Evolutionary conservation across 2,888 invertebrate species (phyloP), one percentile per base, ranked within the genome.

Genomic region (Lepidochrysops patricia): DNA sequence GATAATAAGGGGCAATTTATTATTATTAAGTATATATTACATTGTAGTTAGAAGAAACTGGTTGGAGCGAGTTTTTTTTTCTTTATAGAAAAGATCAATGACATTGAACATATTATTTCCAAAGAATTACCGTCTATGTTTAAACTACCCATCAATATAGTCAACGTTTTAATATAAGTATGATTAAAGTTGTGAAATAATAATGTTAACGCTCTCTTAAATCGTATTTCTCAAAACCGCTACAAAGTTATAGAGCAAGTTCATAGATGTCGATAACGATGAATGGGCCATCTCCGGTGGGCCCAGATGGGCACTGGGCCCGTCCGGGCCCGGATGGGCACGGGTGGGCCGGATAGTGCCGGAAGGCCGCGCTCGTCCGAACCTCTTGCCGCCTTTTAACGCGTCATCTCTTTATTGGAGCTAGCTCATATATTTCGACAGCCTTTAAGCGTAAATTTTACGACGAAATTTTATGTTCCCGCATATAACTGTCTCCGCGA

Each of bases 251-350:
- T 34, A 12, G 50, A 25, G 29, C 23, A 26, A 58, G 60, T 54
- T 37, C 61, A 60, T 58, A 64, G 54, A 62, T 58, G 65, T 64
- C 64, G 67, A 67, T 66, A 61, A 60, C 65, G 61, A 67, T 63
- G 65, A 63, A 67, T 64, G 62, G 63, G 62, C 63, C 64, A 66
- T 67, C 64, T 66, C 67, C 66, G 67, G 64, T 52, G 52, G 6
- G 15, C 49, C 58, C 57, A 43, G 43, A 43, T 23, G 43, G 43
- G 43, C 19, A 43, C 19, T 3, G 29, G 37, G 37, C 15, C 35
- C 35, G 35, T 13, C 1, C 2, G 29, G 29, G 29, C 19, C 19
- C 19, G 7, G 43, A 19, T 15, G 43, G 1, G 19, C 35, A 15
- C 15, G 37, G 67, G 63, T 50, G 52, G 9, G 25, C 56, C 48